phyloP scores from a whole-genome alignment of 2,113 vertebrate genomes.

The Budorcas taxicolor region DNA sequence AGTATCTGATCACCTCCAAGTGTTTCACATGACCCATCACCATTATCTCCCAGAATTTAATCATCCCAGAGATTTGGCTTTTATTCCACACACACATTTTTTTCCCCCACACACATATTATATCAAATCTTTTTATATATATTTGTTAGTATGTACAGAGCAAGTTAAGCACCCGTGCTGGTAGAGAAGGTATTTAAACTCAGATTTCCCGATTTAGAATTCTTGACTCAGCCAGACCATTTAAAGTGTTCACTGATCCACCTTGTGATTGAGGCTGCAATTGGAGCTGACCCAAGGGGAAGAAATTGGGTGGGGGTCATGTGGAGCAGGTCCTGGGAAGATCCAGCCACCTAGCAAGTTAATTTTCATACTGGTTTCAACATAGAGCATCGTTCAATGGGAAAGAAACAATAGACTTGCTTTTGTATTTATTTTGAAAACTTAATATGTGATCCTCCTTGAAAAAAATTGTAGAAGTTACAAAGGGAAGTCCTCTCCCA shows the following conservation, averaged over 20 bases:
- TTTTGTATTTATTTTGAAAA: constrained; percentile 30
- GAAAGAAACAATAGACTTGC: neutral
- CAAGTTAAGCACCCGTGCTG: neutral
- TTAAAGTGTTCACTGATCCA: constrained; percentile 65
- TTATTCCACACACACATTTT: neutral
- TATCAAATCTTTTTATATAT: neutral
- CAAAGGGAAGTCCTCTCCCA: neutral
- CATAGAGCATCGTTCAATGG: neutral
- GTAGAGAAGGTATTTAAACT: neutral
- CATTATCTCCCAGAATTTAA: neutral
- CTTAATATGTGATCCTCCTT: neutral
- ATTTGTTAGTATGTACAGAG: neutral
- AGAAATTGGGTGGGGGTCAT: neutral
- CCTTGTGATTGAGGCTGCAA: constrained; percentile 61
- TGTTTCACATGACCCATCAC: neutral
- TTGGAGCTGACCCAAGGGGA: constrained; percentile 32
- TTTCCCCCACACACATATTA: neutral
- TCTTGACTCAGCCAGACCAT: constrained; percentile 62
- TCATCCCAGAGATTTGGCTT: neutral
- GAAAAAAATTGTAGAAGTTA: neutral
- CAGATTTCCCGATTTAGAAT: constrained; percentile 48
- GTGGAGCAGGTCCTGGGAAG: neutral
- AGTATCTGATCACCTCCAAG: neutral
- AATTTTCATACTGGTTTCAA: neutral
- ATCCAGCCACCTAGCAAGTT: neutral